phyloP scores from a whole-genome alignment of 1,140 invertebrate genomes.

The Leptestheria dahalacensis region DNA sequence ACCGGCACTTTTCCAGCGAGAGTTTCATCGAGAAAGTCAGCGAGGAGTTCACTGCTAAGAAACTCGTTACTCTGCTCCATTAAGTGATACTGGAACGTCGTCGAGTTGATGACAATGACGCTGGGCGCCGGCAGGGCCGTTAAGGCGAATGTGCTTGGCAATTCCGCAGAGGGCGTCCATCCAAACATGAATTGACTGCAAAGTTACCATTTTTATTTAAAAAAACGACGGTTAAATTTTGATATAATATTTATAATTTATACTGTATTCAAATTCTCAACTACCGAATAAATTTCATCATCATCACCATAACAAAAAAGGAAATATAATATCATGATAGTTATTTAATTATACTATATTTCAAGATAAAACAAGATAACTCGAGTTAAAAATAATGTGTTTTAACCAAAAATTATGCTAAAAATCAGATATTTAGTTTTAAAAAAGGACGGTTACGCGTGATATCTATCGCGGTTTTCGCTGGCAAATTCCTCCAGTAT shows the following conservation, averaged over 20 bases:
- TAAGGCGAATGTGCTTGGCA: slow-evolving; percentile 85
- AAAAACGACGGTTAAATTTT: too few relatives aligned
- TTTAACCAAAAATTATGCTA: too few relatives aligned
- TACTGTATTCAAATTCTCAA: too few relatives aligned
- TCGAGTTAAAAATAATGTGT: too few relatives aligned
- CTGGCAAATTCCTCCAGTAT: slow-evolving; percentile 70
- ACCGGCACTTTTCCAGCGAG: slow-evolving; percentile 23
- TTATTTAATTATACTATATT: too few relatives aligned
- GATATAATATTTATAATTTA: too few relatives aligned
- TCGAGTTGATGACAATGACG: slow-evolving; percentile 75
- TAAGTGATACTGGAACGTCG: slow-evolving; percentile 62
- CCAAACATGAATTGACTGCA: slow-evolving; percentile 71
- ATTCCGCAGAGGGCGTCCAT: slow-evolving; percentile 63
- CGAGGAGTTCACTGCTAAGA: slow-evolving; percentile 60
- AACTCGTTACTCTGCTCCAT: slow-evolving; percentile 54
- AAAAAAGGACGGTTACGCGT: slow-evolving; percentile 35
- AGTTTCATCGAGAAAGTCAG: slow-evolving; percentile 28
- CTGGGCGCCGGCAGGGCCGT: slow-evolving; percentile 62
- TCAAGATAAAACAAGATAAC: too few relatives aligned
- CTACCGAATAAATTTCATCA: too few relatives aligned
- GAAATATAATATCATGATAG: too few relatives aligned
- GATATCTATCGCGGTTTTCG: slow-evolving; percentile 57
- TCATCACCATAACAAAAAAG: too few relatives aligned
- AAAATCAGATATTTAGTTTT: too few relatives aligned
- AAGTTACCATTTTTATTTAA: too few relatives aligned